These are phyloP conservation scores for Podargus strigoides DNA, from an alignment of 2,797 vertebrate species.

Conservation along the genomic window DNA sequence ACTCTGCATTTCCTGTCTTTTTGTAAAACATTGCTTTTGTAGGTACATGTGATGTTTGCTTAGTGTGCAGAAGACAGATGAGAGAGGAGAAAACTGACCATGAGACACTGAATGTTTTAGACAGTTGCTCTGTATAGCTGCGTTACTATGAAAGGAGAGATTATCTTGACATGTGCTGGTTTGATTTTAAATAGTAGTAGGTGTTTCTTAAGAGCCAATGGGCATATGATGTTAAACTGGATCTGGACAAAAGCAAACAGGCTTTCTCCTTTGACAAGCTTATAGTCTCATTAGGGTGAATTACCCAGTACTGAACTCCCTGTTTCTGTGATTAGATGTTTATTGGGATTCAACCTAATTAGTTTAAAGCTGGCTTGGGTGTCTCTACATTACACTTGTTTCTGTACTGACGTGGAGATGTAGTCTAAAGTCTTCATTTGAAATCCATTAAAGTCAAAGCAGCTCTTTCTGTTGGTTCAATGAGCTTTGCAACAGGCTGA, in stretches of 20 bases:
- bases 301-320: background rate
- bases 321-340: constrained; percentile 3
- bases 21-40: background rate
- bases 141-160: background rate
- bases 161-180: background rate
- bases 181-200: background rate
- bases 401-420: constrained; percentile 1
- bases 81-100: background rate
- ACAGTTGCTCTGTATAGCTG: background rate
- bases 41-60: background rate
- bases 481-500: constrained; percentile 27
- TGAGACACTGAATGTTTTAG: background rate
- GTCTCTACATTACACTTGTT: constrained; percentile 10
- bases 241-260: background rate
- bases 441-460: constrained; percentile 25
- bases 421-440: constrained; percentile 15
- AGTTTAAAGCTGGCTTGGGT: constrained; percentile 37
- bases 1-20: background rate
- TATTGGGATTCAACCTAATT: constrained; percentile 37
- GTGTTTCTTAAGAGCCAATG: background rate
- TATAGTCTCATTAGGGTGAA: constrained; percentile 37
- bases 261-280: constrained; percentile 17
- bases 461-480: constrained; percentile 11
- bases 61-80: background rate
- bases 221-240: background rate